Base-by-base conservation (phyloP, 2,113 vertebrate genomes). In the Junco hyemalis region DNA sequence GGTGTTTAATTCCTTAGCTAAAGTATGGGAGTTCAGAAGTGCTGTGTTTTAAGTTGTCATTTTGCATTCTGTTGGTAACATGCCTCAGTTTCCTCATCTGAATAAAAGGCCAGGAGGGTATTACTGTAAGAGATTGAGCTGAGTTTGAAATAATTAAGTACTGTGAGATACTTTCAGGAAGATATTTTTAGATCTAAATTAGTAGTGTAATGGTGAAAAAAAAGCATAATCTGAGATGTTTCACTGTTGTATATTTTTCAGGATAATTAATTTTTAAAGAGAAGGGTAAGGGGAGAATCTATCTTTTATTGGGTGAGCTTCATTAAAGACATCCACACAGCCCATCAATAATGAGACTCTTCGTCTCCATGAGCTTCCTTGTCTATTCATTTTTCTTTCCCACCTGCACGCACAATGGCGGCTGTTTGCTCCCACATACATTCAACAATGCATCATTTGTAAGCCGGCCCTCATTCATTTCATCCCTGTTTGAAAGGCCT, bases 301-400 rank as follows among this genome's bases (percentile, higher is more conserved):
- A 48, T 92, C 72, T 94, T 92, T 95, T 90, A 90, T 82, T 92
- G 65, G n/a, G 57, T 90, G 90, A 96, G 92, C 93, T 95, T 96
- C 76, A 81, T 66, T 83, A 95, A 97, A 91, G 66, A 65, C 38
- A 16, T 25, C 63, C 87, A 95, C 82, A 93, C 40, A 93, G 72
- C 78, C 84, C 45, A 44, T 92, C 79, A 90, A 65, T 97, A 97
- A 97, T 93, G 94, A 97, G 92, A 94, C 96, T 96, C 97, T 95
- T 86, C 22, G 0, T 91, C 89, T 97, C 48, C 81, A 23, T 77
- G 86, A 95, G 89, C 95, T 89, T 92, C 95, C 96, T 98, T 98
- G 97, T 98, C 95, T 94, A 98, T 98, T 98, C 98, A 98, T 97
- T 77, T 94, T 94, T 90, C 95, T 96, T 97, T 96, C 97, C 97